These are phyloP conservation scores for Zosterops japonicus DNA, from an alignment of 2,113 vertebrate genomes.

Conservation along the genomic window DNA sequence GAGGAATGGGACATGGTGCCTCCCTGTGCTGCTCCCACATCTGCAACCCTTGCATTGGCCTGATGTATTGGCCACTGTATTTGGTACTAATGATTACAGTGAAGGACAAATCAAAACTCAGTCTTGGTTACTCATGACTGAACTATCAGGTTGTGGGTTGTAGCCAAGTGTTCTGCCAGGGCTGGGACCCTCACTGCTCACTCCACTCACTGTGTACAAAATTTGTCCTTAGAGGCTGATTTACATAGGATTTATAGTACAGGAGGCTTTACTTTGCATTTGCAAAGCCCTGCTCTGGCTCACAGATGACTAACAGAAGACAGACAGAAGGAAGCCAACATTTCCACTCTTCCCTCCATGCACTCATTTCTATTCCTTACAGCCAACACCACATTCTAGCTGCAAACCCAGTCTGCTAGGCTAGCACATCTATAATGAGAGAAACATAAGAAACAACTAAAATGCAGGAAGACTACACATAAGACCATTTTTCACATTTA, in stretches of 20 bases:
- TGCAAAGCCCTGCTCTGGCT: neutral
- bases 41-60: neutral
- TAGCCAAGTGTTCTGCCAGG: neutral
- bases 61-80: neutral
- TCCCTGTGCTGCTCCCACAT: no score
- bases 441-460: neutral
- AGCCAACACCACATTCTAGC: neutral
- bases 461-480: neutral
- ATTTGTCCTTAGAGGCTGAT: neutral
- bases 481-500: neutral
- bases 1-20: fast-evolving
- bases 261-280: neutral
- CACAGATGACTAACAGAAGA: neutral
- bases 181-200: fast-evolving
- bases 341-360: neutral
- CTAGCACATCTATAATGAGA: neutral
- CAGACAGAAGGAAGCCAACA: neutral
- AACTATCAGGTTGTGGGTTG: neutral
- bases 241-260: neutral
- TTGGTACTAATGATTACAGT: neutral
- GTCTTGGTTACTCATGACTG: neutral
- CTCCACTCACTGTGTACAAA: fast-evolving
- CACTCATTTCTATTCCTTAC: neutral
- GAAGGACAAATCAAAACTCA: neutral
- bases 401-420: neutral